A percentile compares a stretch with the other conserved stretches of the same genome.
These are phyloP conservation scores for Zygogramma bicolorata DNA, from an alignment of 2,888 invertebrate species.

Conservation along the genomic window DNA sequence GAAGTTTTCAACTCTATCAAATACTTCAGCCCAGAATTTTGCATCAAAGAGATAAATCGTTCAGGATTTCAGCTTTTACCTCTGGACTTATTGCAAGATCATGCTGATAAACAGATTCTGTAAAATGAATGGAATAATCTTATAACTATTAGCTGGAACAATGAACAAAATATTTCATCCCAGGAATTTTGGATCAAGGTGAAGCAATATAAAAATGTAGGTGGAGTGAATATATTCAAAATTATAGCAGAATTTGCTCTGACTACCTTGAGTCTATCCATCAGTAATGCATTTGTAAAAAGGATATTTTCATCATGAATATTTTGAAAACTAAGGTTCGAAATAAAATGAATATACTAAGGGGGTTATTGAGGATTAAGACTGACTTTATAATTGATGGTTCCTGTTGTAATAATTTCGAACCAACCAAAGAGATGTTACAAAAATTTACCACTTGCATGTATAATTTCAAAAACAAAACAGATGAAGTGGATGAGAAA, in stretches of 20 bases:
- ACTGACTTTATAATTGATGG: no score
- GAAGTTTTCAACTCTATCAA: neutral
- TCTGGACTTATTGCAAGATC: neutral
- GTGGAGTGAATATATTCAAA: no score
- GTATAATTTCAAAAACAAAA: no score
- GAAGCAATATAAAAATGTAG: neutral
- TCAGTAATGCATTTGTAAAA: no score
- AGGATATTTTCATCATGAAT: no score
- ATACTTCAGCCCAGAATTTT: neutral
- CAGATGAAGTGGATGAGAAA: no score
- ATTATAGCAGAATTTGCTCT: constrained; percentile 4
- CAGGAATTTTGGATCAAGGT: neutral
- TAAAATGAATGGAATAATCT: constrained; percentile 3
- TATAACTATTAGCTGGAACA: neutral
- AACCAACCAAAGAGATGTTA: no score
- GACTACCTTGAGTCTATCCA: neutral
- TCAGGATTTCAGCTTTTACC: neutral
- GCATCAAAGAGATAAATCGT: neutral
- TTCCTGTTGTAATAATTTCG: no score
- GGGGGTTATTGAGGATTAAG: no score
- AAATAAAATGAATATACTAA: no score
- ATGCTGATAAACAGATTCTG: neutral
- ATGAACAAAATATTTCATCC: neutral
- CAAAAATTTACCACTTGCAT: no score
- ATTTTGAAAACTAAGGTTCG: no score